Conservation (phyloP, 2,888 invertebrate genomes). For the Apamea anceps region DNA sequence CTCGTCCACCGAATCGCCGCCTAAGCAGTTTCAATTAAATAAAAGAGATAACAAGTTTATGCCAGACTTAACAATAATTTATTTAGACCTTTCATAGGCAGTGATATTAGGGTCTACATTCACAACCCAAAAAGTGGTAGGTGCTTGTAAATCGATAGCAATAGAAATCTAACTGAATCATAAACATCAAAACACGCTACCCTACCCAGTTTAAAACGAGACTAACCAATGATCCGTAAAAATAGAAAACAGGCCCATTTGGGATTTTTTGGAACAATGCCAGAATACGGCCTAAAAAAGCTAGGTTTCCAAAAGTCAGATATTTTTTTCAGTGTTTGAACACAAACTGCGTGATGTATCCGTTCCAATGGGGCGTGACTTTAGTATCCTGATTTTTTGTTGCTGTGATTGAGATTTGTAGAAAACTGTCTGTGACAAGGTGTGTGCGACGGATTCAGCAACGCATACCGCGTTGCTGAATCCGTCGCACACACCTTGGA, state of each 20-base stretch:
- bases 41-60: background rate
- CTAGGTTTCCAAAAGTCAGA: constrained; percentile 18
- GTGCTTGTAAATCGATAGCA: background rate
- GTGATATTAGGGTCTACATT: no score
- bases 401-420: constrained; percentile 3
- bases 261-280: constrained; percentile 53
- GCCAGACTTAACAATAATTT: background rate
- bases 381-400: constrained; percentile 15
- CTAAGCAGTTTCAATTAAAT: background rate
- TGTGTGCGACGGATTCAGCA: no score
- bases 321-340: constrained; percentile 41
- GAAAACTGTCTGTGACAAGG: no score
- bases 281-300: constrained; percentile 45
- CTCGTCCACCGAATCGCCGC: background rate
- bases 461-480: no score
- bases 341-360: constrained; percentile 50
- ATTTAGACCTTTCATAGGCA: background rate
- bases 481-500: no score
- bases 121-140: no score
- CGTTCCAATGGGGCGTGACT: constrained; percentile 37
- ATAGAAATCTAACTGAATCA: background rate
- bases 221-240: constrained; percentile 44
- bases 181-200: background rate
- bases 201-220: constrained; percentile 43
- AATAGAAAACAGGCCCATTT: constrained; percentile 52